A percentile compares a stretch with the other conserved stretches of the same genome.
phyloP scores from a whole-genome alignment of 1,140 invertebrate genomes.

The Atopsyche davidsoni region DNA sequence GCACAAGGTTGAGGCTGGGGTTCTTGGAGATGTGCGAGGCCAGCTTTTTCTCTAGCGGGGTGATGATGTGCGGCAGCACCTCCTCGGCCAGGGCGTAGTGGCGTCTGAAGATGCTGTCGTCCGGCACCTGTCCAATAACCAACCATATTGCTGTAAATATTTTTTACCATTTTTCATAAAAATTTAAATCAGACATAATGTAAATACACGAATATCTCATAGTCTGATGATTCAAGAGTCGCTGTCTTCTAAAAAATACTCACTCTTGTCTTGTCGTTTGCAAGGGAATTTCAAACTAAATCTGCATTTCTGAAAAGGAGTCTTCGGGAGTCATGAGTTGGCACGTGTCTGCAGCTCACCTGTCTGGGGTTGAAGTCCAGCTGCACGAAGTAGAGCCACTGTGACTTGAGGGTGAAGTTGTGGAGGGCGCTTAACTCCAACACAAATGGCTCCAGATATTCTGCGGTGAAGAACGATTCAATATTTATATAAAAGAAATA shows the following conservation, averaged over 20 bases:
- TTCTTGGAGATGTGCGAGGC: slow-evolving; percentile 76
- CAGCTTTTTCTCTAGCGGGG: slow-evolving; percentile 78
- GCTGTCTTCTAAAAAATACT: too few relatives aligned
- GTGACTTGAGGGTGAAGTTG: slow-evolving; percentile 76
- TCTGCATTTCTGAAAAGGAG: too few relatives aligned
- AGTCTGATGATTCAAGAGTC: too few relatives aligned
- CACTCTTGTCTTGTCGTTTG: too few relatives aligned
- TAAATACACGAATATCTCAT: too few relatives aligned
- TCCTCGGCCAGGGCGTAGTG: slow-evolving; percentile 60
- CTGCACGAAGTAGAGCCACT: slow-evolving; percentile 80
- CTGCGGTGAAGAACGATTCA: too few relatives aligned
- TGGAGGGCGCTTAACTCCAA: slow-evolving; percentile 60
- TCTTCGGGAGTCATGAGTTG: too few relatives aligned
- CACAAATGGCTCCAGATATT: slow-evolving; percentile 67
- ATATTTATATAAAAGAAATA: too few relatives aligned
- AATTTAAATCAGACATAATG: too few relatives aligned
- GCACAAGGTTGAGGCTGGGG: slow-evolving; percentile 77
- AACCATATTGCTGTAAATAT: too few relatives aligned
- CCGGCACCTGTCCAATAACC: slow-evolving; percentile 37
- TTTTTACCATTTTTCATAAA: too few relatives aligned
- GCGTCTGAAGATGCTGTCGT: slow-evolving; percentile 43
- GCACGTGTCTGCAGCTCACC: slow-evolving; percentile 24
- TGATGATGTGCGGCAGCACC: slow-evolving; percentile 64
- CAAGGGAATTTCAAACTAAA: too few relatives aligned
- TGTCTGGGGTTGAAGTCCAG: slow-evolving; percentile 60